Conservation (phyloP, 2,888 invertebrate species). For the Drosophila affinis region DNA sequence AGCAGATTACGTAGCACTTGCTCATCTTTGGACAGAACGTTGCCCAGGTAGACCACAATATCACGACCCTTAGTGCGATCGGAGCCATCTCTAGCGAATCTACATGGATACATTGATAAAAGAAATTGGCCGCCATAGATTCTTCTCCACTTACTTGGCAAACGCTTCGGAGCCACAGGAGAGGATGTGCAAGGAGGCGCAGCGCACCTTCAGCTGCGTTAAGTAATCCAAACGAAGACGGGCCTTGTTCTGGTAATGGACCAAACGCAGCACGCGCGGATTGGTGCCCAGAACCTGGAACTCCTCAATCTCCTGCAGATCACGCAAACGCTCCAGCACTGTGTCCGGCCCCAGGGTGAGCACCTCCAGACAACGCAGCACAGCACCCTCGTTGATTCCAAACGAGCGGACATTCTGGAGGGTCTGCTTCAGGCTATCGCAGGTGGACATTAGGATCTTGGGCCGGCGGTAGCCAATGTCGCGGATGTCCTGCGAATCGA, state of each 20-base stretch:
- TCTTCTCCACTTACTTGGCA: conserved; percentile 78
- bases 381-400: conserved; percentile 85
- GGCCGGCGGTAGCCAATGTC: conserved; percentile 86
- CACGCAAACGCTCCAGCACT: conserved; percentile 85
- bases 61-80: conserved; percentile 85
- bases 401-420: conserved; percentile 86
- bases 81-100: conserved; percentile 85
- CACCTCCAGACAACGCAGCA: conserved; percentile 85
- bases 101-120: conserved; percentile 32
- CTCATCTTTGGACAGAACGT: conserved; percentile 78
- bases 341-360: conserved; percentile 87
- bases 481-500: conserved; percentile 86
- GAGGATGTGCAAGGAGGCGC: conserved; percentile 84
- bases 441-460: conserved; percentile 86
- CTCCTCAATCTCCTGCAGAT: conserved; percentile 86
- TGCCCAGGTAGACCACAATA: conserved; percentile 83
- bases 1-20: conserved; percentile 82
- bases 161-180: conserved; percentile 82
- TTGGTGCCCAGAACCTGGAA: conserved; percentile 86
- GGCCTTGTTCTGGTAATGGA: conserved; percentile 85
- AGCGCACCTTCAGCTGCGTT: conserved; percentile 84
- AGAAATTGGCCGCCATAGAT: conserved; percentile 9
- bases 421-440: conserved; percentile 85
- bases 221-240: conserved; percentile 85
- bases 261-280: conserved; percentile 85